These are phyloP conservation scores for Camponotus floridanus DNA, from an alignment of 1,140 invertebrate genomes.

Conservation along the genomic window DNA sequence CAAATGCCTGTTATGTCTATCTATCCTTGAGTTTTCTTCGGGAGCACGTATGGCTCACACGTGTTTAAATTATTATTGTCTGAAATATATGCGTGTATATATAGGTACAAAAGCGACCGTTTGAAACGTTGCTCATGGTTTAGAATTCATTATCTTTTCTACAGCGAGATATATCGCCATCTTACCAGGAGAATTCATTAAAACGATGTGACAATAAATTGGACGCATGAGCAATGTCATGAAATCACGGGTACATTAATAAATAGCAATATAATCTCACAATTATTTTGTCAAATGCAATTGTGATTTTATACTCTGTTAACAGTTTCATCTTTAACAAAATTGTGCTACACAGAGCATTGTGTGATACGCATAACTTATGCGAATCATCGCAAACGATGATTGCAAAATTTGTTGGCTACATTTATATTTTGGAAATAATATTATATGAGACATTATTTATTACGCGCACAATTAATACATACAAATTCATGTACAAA, in stretches of 20 bases:
- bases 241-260: not conserved
- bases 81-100: constrained; percentile 72
- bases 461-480: not conserved
- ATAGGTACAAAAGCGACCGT: constrained; percentile 42
- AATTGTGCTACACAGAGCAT: not conserved
- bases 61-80: constrained; percentile 84
- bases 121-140: constrained; percentile 57
- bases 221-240: not conserved
- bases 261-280: constrained; percentile 5
- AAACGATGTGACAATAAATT: constrained; percentile 62
- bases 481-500: not conserved
- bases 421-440: constrained; percentile 21
- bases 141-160: constrained; percentile 70
- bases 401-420: constrained; percentile 7
- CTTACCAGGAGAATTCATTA: constrained; percentile 64
- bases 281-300: constrained; percentile 22
- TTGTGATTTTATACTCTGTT: constrained; percentile 22
- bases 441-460: not conserved
- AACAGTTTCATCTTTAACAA: constrained; percentile 22
- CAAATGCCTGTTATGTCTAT: constrained; percentile 68
- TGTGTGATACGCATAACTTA: constrained; percentile 17
- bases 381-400: constrained; percentile 18
- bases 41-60: constrained; percentile 82
- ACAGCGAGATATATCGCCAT: constrained; percentile 41
- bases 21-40: constrained; percentile 71